Base-by-base conservation (phyloP, 35 echinoderm and acorn worm genomes). In the Apostichopus parvimensis region DNA sequence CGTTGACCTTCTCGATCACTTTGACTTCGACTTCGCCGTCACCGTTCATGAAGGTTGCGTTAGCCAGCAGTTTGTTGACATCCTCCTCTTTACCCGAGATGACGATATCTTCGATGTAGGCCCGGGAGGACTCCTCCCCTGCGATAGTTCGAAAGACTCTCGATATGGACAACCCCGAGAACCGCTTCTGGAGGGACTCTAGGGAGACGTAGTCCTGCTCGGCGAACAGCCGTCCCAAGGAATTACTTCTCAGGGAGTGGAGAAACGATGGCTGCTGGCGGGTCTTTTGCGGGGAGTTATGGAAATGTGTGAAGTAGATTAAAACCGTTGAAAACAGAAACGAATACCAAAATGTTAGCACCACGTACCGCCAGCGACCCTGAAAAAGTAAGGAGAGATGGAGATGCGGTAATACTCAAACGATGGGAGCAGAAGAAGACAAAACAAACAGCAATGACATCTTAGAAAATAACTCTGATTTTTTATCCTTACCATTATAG, bases 341-440 rank as follows among this genome's bases (percentile, higher is more conserved):
- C 6, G 89, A 91, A 77, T 91, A 91, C 89, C 89, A 91, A 57
- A 91, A 91, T 11, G 89, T 91, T 68, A 91, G 89, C 89, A 91
- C 89, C 89, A 91, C 53, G 54, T 78, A 91, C 54, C 89, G 89
- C 89, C 89, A 91, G 10, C 89, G 89, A 56, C 89, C 89, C 89
- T 91, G 89, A 25, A 90, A 79, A 57, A 56, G 34, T 45, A 91
- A 59, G 13, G 73, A 68, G 53, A 22, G 12, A 91, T 45, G 2
- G 34, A 45, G 34, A 45, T 45, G 34, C 0, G 0, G 34, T 45
- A 4, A 45, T 45, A 45, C 34, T 45, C 34, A 45, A 45, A 45
- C 2, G 34, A 45, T 45, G 34, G 34, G 34, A 45, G 34, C 34
- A 45, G 34, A 45, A 45, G 34, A 45, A 3, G 34, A 45, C 34